phyloP scores from a whole-genome alignment of 1,140 invertebrate genomes.

The Lordiphosa clarofinis region DNA sequence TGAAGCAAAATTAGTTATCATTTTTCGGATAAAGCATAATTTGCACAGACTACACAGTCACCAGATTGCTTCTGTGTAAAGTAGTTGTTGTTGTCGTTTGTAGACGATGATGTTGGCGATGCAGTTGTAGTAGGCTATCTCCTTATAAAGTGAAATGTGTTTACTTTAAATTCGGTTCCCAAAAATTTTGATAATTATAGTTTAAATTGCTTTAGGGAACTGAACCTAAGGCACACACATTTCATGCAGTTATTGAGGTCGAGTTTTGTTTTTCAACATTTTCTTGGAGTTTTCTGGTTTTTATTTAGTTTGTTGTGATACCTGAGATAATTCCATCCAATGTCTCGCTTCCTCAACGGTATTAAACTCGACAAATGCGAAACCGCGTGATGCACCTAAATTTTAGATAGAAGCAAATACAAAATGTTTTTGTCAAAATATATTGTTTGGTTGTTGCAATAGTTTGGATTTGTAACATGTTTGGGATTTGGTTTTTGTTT shows the following conservation, averaged over 20 bases:
- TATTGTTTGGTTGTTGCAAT: slow-evolving; percentile 9
- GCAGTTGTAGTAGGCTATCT: background rate
- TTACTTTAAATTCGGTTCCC: slow-evolving; percentile 7
- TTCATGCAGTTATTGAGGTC: background rate
- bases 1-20: slow-evolving; percentile 29
- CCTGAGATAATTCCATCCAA: slow-evolving; percentile 97
- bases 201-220: slow-evolving; percentile 2
- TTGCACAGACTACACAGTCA: slow-evolving; percentile 79
- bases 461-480: slow-evolving; percentile 1
- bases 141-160: background rate
- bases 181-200: background rate
- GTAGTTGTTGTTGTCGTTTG: slow-evolving; percentile 13
- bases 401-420: slow-evolving; percentile 82
- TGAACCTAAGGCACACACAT: slow-evolving; percentile 5
- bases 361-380: slow-evolving; percentile 98
- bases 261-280: background rate
- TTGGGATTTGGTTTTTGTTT: slow-evolving; percentile 1
- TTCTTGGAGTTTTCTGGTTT: slow-evolving; percentile 1
- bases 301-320: slow-evolving; percentile 80
- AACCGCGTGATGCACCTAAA: slow-evolving; percentile 92
- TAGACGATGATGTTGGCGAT: slow-evolving; percentile 1
- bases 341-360: slow-evolving; percentile 91
- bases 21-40: slow-evolving; percentile 19
- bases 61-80: slow-evolving; percentile 69
- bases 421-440: slow-evolving; percentile 51